Evolutionary conservation across 1,140 invertebrate species (phyloP).

Genomic region (Drosophila guanche): DNA sequence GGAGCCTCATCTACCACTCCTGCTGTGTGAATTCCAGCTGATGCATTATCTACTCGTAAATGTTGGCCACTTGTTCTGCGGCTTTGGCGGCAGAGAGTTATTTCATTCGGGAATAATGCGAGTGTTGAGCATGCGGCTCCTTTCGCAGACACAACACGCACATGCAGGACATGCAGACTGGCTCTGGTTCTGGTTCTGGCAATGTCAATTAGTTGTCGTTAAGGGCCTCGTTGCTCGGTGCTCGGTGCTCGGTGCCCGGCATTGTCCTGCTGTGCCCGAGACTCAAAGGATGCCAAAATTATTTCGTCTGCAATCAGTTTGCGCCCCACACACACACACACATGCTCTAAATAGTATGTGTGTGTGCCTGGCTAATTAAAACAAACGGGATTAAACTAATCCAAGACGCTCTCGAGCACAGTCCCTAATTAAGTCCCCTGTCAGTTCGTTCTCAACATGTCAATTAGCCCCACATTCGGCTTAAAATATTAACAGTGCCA

Average conservation of each 20-base stretch:
- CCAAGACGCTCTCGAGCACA: slow-evolving; percentile 67
- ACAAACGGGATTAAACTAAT: slow-evolving; percentile 69
- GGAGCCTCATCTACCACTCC: slow-evolving; percentile 5
- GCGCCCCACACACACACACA: no score
- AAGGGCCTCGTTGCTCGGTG: slow-evolving; percentile 51
- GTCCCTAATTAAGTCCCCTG: slow-evolving; percentile 73
- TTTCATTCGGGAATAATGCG: slow-evolving; percentile 77
- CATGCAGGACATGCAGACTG: slow-evolving; percentile 4
- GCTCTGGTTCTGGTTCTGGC: neutral
- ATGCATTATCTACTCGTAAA: slow-evolving; percentile 32
- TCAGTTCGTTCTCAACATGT: slow-evolving; percentile 66
- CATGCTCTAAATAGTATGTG: slow-evolving; percentile 15
- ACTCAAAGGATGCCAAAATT: slow-evolving; percentile 57
- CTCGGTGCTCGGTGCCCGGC: no score
- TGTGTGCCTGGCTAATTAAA: slow-evolving; percentile 73
- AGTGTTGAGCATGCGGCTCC: slow-evolving; percentile 65
- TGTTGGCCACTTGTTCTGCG: slow-evolving; percentile 49
- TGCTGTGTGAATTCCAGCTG: slow-evolving; percentile 11
- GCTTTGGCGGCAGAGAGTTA: slow-evolving; percentile 62
- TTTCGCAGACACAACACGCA: slow-evolving; percentile 4
- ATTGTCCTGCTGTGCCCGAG: slow-evolving; percentile 52
- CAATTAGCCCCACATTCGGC: slow-evolving; percentile 55
- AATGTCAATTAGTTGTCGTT: slow-evolving; percentile 73
- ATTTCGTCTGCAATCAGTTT: slow-evolving; percentile 39
- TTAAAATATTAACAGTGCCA: slow-evolving; percentile 5